Conservation (phyloP, 2,113 vertebrate genomes). For the Paradisaea rubra region DNA sequence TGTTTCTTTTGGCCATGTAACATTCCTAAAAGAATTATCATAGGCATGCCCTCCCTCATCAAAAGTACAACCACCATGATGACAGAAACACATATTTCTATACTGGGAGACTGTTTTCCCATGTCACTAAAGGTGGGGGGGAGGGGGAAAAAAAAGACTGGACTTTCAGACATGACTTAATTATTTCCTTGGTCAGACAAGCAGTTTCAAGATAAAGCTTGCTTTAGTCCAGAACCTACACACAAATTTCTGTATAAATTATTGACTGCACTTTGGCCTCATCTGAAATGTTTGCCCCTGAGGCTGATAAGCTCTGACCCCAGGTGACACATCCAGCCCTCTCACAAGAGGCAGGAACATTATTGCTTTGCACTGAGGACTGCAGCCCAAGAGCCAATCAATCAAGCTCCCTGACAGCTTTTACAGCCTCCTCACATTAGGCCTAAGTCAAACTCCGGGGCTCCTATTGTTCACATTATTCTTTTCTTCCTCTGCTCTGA, state of each 20-base stretch:
- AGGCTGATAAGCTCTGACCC: conserved; percentile 76
- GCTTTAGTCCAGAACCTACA: conserved; percentile 31
- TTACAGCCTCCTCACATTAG: conserved; percentile 64
- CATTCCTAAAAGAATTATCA: background rate
- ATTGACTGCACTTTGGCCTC: conserved; percentile 69
- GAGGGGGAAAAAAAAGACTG: background rate
- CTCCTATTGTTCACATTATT: conserved; percentile 64
- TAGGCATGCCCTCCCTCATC: background rate
- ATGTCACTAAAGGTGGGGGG: background rate
- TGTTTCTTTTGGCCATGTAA: background rate
- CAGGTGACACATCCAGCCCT: conserved; percentile 70
- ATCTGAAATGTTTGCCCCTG: conserved; percentile 65
- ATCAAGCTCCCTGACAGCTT: conserved; percentile 71
- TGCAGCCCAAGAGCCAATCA: conserved; percentile 62
- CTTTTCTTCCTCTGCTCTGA: conserved; percentile 37
- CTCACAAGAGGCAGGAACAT: conserved; percentile 67
- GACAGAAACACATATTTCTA: background rate
- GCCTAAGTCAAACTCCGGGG: conserved; percentile 65
- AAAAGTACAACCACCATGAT: background rate
- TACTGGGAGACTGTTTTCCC: background rate
- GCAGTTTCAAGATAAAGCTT: conserved; percentile 13
- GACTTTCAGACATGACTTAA: background rate
- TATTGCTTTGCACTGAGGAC: conserved; percentile 68
- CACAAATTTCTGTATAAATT: conserved; percentile 72
- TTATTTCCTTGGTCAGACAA: background rate